Conservation (phyloP, 2,113 vertebrate species). For the Coptodon rendalli region DNA sequence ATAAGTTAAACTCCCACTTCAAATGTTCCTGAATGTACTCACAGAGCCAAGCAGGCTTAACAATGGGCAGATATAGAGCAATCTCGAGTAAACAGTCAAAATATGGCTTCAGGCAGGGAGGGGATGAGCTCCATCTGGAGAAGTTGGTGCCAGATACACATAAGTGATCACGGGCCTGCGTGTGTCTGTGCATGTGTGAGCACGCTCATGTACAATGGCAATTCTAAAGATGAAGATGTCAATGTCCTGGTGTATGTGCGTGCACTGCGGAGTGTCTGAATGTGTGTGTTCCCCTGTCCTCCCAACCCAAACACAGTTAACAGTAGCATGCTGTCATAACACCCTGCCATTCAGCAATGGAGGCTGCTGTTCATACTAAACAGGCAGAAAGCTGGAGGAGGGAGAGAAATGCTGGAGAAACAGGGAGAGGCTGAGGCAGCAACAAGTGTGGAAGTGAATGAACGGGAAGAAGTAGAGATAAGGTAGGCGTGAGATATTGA, state of each 20-base stretch:
- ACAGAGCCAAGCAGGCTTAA: conserved; percentile 36
- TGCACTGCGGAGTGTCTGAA: conserved; percentile 18
- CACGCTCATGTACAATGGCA: not conserved
- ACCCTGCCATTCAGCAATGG: conserved; percentile 51
- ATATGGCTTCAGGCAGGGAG: conserved; percentile 25
- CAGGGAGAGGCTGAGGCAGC: not conserved
- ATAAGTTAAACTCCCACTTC: conserved; percentile 16
- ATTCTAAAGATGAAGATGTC: conserved; percentile 36
- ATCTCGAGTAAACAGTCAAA: conserved; percentile 51
- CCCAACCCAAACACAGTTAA: conserved; percentile 63
- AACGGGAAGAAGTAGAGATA: not conserved
- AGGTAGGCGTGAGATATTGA: not conserved
- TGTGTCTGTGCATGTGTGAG: not conserved
- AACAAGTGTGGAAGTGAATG: not conserved
- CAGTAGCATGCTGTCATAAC: conserved; percentile 69
- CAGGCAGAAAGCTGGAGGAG: not conserved
- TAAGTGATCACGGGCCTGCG: not conserved
- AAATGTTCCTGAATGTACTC: conserved; percentile 39
- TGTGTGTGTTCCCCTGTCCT: conserved; percentile 43
- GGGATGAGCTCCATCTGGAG: conserved; percentile 59
- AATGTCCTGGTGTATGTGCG: conserved; percentile 23
- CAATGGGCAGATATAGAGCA: conserved; percentile 52
- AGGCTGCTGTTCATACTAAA: conserved; percentile 49
- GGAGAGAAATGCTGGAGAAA: not conserved
- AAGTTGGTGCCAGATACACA: conserved; percentile 15